Evolutionary conservation across 1,140 invertebrate species (phyloP), one percentile per base, ranked within the genome.

Genomic region (Fopius arisanus): DNA sequence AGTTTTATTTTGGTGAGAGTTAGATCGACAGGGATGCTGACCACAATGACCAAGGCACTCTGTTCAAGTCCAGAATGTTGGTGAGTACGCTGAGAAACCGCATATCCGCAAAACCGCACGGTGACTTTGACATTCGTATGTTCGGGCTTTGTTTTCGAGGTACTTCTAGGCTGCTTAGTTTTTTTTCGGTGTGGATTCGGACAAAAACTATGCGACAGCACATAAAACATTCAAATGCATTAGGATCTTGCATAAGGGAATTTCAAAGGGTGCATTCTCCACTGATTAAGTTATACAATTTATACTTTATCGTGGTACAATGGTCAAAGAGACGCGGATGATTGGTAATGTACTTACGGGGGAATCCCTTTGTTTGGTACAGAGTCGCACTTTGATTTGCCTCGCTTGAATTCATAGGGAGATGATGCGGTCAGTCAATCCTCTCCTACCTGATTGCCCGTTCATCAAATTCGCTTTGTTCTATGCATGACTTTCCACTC

Each of bases 71-170:
- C 23, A 59, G 54, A 59, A 59, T 28, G 23, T 26, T 59, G 19
- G 54, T 59, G 19, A 59, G 54, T 59, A 26, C 54, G 19, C 10
- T 4, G 54, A 26, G 23, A 59, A 59, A 59, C 54, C 54, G 23
- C 54, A 21, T 59, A 59, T 59, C 54, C 54, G 23, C 19, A 19
- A 26, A 59, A 59, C 54, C 54, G 26, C 54, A 59, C 23, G 2
- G 54, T 59, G 54, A 59, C 54, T 59, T 59, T 28, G 54, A 59
- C 54, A 59, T 59, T 59, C 19, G 54, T 59, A 12, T 59, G 14
- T 59, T 59, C 23, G 19, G 7, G 23, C 54, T 59, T 59, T 59
- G 54, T 59, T 59, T 59, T 12, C 6, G 3, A 59, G 54, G 21
- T 9, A 59, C 54, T 59, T 28, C 10, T 28, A 28, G 54, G 3